Evolutionary conservation across 1,140 invertebrate genomes (phyloP), one percentile per base, ranked within the genome.

Genomic region (Ips typographus): DNA sequence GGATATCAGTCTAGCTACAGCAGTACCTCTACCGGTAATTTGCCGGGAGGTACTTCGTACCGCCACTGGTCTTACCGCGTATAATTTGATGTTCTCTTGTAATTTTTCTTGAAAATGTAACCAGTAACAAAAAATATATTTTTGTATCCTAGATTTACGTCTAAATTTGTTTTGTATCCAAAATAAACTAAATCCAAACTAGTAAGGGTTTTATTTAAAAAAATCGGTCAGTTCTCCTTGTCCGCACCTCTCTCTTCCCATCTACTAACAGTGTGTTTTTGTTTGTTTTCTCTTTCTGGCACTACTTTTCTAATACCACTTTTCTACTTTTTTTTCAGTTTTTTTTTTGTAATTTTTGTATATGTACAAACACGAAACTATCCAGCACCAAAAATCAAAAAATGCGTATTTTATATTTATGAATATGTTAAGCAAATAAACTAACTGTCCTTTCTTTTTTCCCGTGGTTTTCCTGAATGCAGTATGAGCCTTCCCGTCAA

Each of bases 61-160:
- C 89, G 91, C 72, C 91, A 93, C 80, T 94, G 88, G 82, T 91
- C 90, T 72, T 93, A 93, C 83, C 89, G 90, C 80, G 89, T 93
- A 77, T 94, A 90, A 86, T 37, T 56, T 51, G 2, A 22, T 40
- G 37, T 41, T 64, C 49, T 40, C 38, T 56, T 56, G 4, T 56
- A 7, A 49, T 8, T 49, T 49, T 59, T n/a, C 8, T 40, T 40
- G 5, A 59, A 4, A 22, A 55, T 6, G 4, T n/a, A n/a, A 7
- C 52, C 52, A 55, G 8, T 4, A 49, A 49, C 7, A 49, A 49
- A 8, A 22, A 6, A 49, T 61, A 22, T 68, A 62, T 68, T 62
- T 68, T 68, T 70, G 38, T 70, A 70, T 70, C 37, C n/a, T 68
- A 44, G 47, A 7, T 62, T 52, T 56, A 56, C 52, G 22, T 22